phyloP scores from a whole-genome alignment of 2,113 vertebrate genomes.

The Psephotus haematonotus region DNA sequence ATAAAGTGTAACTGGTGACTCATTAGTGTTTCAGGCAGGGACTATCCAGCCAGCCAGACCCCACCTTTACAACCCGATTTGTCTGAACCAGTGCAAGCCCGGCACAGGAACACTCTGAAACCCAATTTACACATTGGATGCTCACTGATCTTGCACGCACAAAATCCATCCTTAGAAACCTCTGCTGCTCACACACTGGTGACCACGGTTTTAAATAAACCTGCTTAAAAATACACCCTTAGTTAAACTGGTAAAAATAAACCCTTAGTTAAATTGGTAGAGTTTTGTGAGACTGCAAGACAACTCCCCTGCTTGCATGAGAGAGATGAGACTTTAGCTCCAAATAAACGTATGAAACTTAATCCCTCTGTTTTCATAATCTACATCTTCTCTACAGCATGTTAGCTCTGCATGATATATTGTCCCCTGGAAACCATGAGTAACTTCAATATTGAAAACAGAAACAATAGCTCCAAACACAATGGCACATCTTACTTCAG shows the following conservation, averaged over 20 bases:
- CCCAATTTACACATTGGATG: not conserved
- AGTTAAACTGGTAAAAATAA: not conserved
- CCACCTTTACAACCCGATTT: not conserved
- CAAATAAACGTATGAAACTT: constrained; percentile 38
- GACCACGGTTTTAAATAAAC: not conserved
- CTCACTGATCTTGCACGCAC: not conserved
- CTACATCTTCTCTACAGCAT: constrained; percentile 46
- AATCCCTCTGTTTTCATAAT: constrained; percentile 57
- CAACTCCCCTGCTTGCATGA: not conserved
- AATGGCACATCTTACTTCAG: constrained; percentile 42
- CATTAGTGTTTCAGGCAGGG: not conserved
- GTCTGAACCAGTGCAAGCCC: not conserved
- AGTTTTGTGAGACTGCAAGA: not conserved
- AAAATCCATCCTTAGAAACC: not conserved
- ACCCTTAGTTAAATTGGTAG: not conserved
- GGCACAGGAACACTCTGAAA: not conserved
- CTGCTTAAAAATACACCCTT: not conserved
- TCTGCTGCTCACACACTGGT: not conserved
- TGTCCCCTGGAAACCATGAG: constrained; percentile 45
- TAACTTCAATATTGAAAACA: constrained; percentile 59
- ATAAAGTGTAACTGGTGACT: not conserved
- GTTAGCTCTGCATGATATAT: constrained; percentile 54
- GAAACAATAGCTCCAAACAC: constrained; percentile 48
- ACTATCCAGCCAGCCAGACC: not conserved
- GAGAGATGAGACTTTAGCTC: not conserved